These are phyloP conservation scores for Pseudorectes ferrugineus DNA, from an alignment of 2,113 vertebrate species.

Conservation along the genomic window DNA sequence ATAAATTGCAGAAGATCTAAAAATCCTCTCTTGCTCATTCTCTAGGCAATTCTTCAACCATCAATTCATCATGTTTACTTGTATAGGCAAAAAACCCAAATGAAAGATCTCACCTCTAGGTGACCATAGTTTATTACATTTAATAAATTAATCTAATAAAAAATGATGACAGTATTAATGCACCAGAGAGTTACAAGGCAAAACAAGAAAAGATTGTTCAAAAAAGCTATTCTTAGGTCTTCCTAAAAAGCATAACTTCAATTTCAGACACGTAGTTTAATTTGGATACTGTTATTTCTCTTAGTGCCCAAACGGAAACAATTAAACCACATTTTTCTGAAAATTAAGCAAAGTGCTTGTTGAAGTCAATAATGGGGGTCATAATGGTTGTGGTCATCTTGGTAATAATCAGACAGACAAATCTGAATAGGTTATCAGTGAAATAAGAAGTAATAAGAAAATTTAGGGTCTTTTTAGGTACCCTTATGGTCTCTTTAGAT, in stretches of 20 bases:
- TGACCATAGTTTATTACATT: background rate
- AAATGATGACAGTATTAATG: background rate
- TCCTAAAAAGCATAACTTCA: background rate
- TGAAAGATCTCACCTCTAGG: background rate
- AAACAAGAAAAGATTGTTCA: background rate
- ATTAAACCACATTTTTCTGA: background rate
- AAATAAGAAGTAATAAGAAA: background rate
- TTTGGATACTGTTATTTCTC: background rate
- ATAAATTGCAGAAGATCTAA: background rate
- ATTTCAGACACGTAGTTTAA: background rate
- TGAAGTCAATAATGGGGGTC: background rate
- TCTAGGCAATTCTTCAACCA: background rate
- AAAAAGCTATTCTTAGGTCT: background rate
- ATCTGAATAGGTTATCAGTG: background rate
- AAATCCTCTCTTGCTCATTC: background rate
- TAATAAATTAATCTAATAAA: background rate
- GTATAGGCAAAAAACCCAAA: background rate
- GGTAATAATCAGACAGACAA: background rate
- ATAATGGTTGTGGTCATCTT: background rate
- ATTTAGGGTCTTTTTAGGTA: background rate
- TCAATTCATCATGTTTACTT: background rate
- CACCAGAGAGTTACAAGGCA: background rate
- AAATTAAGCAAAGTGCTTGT: background rate
- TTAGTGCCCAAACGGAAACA: background rate
- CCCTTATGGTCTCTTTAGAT: background rate